Evolutionary conservation across 2,797 vertebrate genomes (phyloP), one percentile per base, ranked within the genome.

Genomic region (Hippoglossus hippoglossus): DNA sequence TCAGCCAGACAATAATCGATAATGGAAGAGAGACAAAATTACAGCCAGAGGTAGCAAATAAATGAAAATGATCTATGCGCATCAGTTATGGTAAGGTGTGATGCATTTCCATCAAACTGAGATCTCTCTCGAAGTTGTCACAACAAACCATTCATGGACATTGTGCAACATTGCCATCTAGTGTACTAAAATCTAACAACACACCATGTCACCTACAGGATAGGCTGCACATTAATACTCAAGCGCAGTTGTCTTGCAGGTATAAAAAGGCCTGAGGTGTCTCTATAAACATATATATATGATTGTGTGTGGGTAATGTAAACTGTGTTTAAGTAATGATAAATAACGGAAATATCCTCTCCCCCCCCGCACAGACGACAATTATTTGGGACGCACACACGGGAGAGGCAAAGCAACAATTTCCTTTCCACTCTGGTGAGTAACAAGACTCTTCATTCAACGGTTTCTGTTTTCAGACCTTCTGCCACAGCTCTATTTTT

Each of bases 381-480:
- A 99, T 99, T 92, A 99, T 99, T 89, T 99, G 98, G 98, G 98
- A 99, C 74, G 98, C 98, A 63, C 97, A 99, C 91, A 99, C 98
- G 0, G 98, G 98, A 8, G 98, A 99, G 92, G 98, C 97, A 49
- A 99, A 99, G 84, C 98, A 99, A 67, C 98, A 99, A 75, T 99
- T 99, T 93, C 98, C 98, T 86, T 99, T 99, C 93, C 98, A 99
- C 94, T 99, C 98, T 77, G 98, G 98, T 99, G 93, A 94, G 94
- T 89, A 57, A 80, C 52, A 55, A 28, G 15, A 65, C n/a, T 26
- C 63, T 67, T 67, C 28, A 62, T 31, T 16, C 41, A 44, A 5
- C 5, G 15, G n/a, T 52, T 36, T 56, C 12, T 59, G 47, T 69
- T 75, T 71, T 64, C 56, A 67, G n/a, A 55, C 52, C 25, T 78